Base-by-base conservation (phyloP, 2,888 invertebrate species). In the Aethes cnicana region DNA sequence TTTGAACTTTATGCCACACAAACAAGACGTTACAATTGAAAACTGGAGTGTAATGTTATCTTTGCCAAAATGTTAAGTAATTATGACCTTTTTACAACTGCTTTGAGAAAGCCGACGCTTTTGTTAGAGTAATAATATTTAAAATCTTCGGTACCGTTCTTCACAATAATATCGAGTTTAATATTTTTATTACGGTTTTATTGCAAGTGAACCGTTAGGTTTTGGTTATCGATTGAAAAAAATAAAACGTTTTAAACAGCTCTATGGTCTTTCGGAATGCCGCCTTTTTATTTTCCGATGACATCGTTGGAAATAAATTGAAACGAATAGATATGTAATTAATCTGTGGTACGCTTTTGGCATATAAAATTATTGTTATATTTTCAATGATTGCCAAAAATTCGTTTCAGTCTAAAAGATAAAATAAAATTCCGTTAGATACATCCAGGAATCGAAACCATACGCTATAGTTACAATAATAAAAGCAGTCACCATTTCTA, bases 11-110 rank as follows among this genome's bases (percentile, higher is more conserved):
- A 56, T 28, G 2, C 2, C 37, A 4, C 53, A 16, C 11, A 2
- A 5, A 53, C 54, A 62, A 50, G 50, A 12, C 14, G 12, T 21
- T 8, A n/a, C 3, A 26, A 16, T 33, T 12, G 8, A 5, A 21
- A 17, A 11, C 12, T 17, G n/a, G 28, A 20, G 46, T 43, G 35
- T 9, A 14, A 33, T 49, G 36, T 35, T 50, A 46, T 42, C 33
- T 12, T 53, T 39, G 43, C 39, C 16, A 37, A 57, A 57, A 53
- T 57, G 46, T 62, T 57, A 69, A 69, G 69, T 69, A 72, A 79
- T 82, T 71, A 80, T 74, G 72, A 72, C 65, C 64, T 71, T 70
- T 81, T 79, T 74, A 82, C 73, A 73, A 66, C 67, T 48, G 44
- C 71, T 80, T 80, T 81, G 76, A 72, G 61, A 36, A 37, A 43